These are phyloP conservation scores for Stylophora pistillata DNA, from an alignment of 64 coral and sea anemone genomes.

Conservation along the genomic window DNA sequence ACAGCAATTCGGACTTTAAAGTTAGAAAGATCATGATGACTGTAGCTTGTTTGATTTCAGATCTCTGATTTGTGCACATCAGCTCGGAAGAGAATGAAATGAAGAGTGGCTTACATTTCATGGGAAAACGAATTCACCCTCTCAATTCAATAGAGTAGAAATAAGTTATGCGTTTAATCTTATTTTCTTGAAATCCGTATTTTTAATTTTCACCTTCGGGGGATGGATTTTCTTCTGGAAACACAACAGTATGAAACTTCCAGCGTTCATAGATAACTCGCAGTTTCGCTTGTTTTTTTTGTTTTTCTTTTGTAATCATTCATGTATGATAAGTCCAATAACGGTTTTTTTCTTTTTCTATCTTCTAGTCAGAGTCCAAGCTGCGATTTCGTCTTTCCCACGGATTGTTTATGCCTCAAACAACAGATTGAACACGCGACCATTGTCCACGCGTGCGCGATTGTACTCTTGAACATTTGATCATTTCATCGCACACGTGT, in stretches of 20 bases:
- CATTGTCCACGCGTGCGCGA: conserved; percentile 4
- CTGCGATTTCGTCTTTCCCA: conserved; percentile 23
- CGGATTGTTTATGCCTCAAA: conserved; percentile 19
- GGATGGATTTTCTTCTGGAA: background rate
- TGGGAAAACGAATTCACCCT: background rate
- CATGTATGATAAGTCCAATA: background rate
- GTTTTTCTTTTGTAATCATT: background rate
- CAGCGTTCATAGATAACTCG: background rate
- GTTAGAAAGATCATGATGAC: background rate
- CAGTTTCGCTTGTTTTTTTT: background rate
- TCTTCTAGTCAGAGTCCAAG: background rate
- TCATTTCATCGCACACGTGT: conserved; percentile 38
- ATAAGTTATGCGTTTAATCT: background rate
- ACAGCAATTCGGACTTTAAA: background rate
- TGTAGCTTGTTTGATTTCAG: background rate
- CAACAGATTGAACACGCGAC: conserved; percentile 36
- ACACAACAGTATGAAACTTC: background rate
- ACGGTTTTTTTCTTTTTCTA: conserved; percentile 13
- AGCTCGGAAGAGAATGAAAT: background rate
- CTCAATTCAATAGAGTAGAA: background rate
- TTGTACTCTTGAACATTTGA: conserved; percentile 28
- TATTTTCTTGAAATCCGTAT: background rate
- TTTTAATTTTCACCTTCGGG: background rate
- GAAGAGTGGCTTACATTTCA: background rate
- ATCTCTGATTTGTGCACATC: background rate